Conservation (phyloP, 2,113 vertebrate species). For the Nycticebus coucang region DNA sequence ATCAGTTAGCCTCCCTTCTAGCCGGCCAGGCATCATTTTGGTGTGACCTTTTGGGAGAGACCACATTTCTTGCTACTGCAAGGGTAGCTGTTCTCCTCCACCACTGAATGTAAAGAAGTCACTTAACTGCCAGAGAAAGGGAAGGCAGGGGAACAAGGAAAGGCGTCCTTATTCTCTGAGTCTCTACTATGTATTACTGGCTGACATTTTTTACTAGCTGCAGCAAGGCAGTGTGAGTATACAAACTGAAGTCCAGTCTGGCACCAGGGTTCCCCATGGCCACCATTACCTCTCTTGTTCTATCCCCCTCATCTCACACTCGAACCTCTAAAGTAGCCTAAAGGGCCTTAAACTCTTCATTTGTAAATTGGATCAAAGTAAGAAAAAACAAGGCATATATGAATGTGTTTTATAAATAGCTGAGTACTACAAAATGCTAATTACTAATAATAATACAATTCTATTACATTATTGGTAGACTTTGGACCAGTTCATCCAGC, state of each 20-base stretch:
- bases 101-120: not conserved
- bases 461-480: not conserved
- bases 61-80: not conserved
- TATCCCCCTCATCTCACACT: too few relatives aligned
- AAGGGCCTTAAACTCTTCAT: not conserved
- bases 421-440: not conserved
- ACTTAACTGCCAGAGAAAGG: conserved; percentile 1
- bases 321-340: not conserved
- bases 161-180: not conserved
- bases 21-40: not conserved
- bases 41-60: not conserved
- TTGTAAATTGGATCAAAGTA: conserved; percentile 4
- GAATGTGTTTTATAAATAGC: conserved; percentile 16
- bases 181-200: not conserved
- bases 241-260: not conserved
- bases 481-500: not conserved
- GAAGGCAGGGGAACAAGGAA: not conserved
- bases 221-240: not conserved
- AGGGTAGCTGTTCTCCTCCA: not conserved
- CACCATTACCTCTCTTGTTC: not conserved
- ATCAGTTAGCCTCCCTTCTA: not conserved
- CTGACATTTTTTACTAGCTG: not conserved
- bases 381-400: not conserved
- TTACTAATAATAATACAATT: not conserved
- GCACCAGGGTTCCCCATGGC: not conserved